Evolutionary conservation across 2,797 vertebrate species (phyloP), one percentile per base, ranked within the genome.

Genomic region (Poecile montanus): DNA sequence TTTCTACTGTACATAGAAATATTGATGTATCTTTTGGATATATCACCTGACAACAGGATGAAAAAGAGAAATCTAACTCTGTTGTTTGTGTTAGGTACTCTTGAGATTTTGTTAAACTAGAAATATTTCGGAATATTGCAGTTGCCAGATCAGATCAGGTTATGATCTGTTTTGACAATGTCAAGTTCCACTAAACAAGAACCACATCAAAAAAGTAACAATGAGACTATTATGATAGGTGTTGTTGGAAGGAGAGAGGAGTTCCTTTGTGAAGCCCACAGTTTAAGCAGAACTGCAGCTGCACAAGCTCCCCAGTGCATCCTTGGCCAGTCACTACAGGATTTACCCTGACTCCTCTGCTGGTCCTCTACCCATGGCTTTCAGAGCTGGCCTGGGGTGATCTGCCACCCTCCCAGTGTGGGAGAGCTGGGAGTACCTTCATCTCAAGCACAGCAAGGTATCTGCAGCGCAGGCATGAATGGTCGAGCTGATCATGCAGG

Each of bases 71-170:
- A 90, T 66, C 67, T 88, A 74, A 61, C 50, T 53, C 48, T 73
- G 22, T 57, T 88, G 47, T 45, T 88, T 90, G 62, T 76, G 25
- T 57, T 88, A 78, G 45, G 30, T 40, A 67, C 50, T 63, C 32
- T 10, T 85, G 44, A 82, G n/a, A 76, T 75, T 72, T 61, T 8
- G 3, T 75, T 93, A 54, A 86, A 68, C 32, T 62, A 50, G 32
- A 88, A 91, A 83, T 68, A 91, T 75, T 88, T 75, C 40, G 62
- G 38, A 86, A 92, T 70, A 91, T 25, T 81, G 88, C 19, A 44
- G 58, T 38, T 86, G 45, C 45, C 85, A 88, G 61, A 74, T 70
- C 63, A 56, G 11, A 68, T 75, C 3, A 6, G 18, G 63, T 44
- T 82, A 40, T 20, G 58, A 21, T 26, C 65, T 16, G 2, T 78